Evolutionary conservation across 2,888 invertebrate genomes (phyloP), one percentile per base, ranked within the genome.

Genomic region (Drosophila fungiperda): DNA sequence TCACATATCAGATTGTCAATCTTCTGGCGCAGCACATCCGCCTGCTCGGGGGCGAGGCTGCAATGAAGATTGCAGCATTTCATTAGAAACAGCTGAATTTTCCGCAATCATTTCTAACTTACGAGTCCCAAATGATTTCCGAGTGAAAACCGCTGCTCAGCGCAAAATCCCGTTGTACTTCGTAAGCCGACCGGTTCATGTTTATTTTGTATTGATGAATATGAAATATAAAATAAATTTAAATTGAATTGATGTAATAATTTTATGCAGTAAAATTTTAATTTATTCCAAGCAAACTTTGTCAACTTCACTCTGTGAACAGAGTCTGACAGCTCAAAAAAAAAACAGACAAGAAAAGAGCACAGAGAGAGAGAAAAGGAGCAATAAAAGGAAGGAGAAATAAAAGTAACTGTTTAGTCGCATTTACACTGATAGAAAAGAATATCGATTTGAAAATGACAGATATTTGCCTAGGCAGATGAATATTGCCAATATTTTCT

Each of bases 111-210:
- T 58, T 32, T 52, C 42, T 58, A 57, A 86, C 91, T 26, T 78
- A 91, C 91, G 88, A 82, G 65, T 91, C 91, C 91, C 91, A 91
- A 61, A 91, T 82, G 0, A 91, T 84, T 76, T 90, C 85, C 1
- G 83, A 80, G 4, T 89, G 76, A 35, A 90, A 45, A 0, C 87
- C 87, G 62, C 82, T 80, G 58, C 82, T 81, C 1, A 76, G 67
- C 2, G 90, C 92, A 62, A 91, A 90, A 72, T 91, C 90, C 61
- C 82, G 83, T 79, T 91, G 91, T 12, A 91, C 90, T 29, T 90
- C 88, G 32, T 65, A 78, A 1, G 84, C 85, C 9, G 76, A 76
- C 40, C 91, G 91, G 49, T 76, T 60, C 77, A 78, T 73, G 1
- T 50, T 67, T 57, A 4, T 36, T 23, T 29, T 15, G 5, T 3